Evolutionary conservation across 2,888 invertebrate genomes (phyloP).

Genomic region (Drosophila rellima): DNA sequence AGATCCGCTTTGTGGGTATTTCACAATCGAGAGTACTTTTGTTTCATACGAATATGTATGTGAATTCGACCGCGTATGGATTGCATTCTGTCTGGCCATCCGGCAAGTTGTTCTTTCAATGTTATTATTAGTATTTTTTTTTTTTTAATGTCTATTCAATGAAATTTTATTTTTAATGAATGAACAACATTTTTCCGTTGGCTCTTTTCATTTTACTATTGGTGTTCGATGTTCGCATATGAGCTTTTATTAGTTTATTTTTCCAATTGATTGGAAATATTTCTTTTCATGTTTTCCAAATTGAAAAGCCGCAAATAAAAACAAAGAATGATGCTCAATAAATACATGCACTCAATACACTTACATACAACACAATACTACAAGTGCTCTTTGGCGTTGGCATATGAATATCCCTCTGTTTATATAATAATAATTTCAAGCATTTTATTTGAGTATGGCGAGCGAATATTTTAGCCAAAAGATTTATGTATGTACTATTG

Average conservation of each 20-base stretch:
- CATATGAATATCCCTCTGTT: constrained; percentile 67
- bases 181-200: constrained; percentile 72
- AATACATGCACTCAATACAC: constrained; percentile 18
- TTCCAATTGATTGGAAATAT: constrained; percentile 81
- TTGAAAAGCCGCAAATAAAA: constrained; percentile 61
- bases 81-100: constrained; percentile 36
- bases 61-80: constrained; percentile 8
- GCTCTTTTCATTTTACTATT: constrained; percentile 34
- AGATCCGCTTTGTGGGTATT: neutral
- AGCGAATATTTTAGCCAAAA: constrained; percentile 43
- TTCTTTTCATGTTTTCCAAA: constrained; percentile 75
- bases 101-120: constrained; percentile 37
- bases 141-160: constrained; percentile 65
- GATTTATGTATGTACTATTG: constrained; percentile 64
- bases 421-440: constrained; percentile 71
- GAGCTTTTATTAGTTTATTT: constrained; percentile 76
- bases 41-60: constrained; percentile 10
- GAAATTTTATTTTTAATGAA: constrained; percentile 73
- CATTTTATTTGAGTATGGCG: constrained; percentile 61
- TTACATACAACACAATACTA: constrained; percentile 7
- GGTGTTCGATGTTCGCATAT: constrained; percentile 46
- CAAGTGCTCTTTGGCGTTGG: constrained; percentile 60
- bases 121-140: neutral
- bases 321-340: constrained; percentile 47
- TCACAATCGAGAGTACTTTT: constrained; percentile 11